phyloP scores from a whole-genome alignment of 1,140 invertebrate genomes.

The Homarus americanus region DNA sequence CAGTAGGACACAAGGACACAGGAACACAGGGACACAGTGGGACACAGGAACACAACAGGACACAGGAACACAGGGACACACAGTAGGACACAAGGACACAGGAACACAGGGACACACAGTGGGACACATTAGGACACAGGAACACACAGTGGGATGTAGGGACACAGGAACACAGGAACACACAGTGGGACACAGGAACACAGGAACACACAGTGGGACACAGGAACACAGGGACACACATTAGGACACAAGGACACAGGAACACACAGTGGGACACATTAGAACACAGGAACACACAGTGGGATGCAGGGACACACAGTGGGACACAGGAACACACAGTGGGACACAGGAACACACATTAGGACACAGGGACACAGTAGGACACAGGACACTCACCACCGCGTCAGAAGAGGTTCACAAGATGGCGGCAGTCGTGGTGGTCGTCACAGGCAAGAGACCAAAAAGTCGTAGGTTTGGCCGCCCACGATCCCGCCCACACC shows the following conservation, averaged over 20 bases:
- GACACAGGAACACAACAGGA: not conserved
- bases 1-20: not conserved
- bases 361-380: not conserved
- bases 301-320: not conserved
- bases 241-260: not conserved
- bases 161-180: not conserved
- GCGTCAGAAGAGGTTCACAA: not conserved
- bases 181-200: not conserved
- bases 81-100: not conserved
- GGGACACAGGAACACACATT: not conserved
- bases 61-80: not conserved
- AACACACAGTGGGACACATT: not conserved
- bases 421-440: constrained; percentile 24
- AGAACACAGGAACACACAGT: not conserved
- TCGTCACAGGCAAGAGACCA: not conserved
- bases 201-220: not conserved
- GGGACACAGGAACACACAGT: not conserved
- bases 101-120: not conserved
- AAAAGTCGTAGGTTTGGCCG: not conserved
- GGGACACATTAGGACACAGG: not conserved
- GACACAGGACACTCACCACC: constrained; percentile 12
- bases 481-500: not conserved
- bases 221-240: not conserved
- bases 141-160: not conserved
- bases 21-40: not conserved